These are phyloP conservation scores for Myopa tessellatipennis DNA, from an alignment of 2,888 invertebrate species.

Conservation along the genomic window DNA sequence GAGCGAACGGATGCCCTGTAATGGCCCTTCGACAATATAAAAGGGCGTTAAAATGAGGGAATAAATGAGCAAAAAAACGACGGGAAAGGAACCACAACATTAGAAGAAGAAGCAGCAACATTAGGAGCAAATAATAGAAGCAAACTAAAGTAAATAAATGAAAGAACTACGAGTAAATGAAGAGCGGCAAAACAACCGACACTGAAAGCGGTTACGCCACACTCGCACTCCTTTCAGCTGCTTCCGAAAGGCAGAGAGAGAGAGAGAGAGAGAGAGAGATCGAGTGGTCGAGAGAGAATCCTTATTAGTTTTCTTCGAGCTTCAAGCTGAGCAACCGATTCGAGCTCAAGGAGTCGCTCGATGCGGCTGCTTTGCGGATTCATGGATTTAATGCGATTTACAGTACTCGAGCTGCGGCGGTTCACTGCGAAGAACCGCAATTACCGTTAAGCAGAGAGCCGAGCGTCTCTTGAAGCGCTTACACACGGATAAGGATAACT, in stretches of 20 bases:
- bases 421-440: neutral
- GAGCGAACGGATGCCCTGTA: constrained; percentile 47
- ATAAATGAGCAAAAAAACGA: constrained; percentile 55
- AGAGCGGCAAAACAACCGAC: neutral
- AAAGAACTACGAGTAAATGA: constrained; percentile 27
- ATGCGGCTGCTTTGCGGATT: constrained; percentile 26
- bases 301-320: constrained; percentile 19
- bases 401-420: neutral
- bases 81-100: neutral
- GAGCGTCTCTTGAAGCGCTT: neutral
- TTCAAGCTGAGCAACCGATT: neutral
- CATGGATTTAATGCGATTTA: constrained; percentile 30
- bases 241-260: too few relatives aligned
- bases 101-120: constrained; percentile 4
- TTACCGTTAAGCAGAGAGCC: neutral
- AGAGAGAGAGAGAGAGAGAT: neutral
- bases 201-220: constrained; percentile 20
- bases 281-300: neutral
- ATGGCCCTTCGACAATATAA: constrained; percentile 65
- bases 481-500: neutral
- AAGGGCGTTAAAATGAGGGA: constrained; percentile 64
- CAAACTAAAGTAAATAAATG: constrained; percentile 24
- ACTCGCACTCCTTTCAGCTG: neutral
- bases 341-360: neutral
- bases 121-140: neutral